phyloP scores from a whole-genome alignment of 2,113 vertebrate genomes.

The Colinus virginianus region DNA sequence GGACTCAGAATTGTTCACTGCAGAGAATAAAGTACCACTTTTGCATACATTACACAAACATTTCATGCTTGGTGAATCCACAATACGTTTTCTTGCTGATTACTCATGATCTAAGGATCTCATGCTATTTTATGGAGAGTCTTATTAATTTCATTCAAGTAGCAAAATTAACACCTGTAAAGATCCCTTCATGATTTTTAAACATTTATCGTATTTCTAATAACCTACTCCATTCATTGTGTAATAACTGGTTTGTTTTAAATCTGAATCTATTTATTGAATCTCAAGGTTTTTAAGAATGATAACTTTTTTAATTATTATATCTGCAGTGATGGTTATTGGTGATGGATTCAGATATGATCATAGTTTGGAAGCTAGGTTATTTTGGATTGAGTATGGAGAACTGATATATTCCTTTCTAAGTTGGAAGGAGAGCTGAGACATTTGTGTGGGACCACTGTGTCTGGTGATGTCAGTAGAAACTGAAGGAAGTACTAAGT shows the following conservation, averaged over 20 bases:
- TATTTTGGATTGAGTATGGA: not conserved
- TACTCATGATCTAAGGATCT: constrained; percentile 81
- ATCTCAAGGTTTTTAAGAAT: not conserved
- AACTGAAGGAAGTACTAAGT: not conserved
- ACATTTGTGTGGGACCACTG: accelerated
- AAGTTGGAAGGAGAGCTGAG: not conserved
- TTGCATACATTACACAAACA: constrained; percentile 87
- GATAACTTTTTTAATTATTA: not conserved
- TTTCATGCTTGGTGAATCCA: constrained; percentile 81
- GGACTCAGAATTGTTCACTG: constrained; percentile 81
- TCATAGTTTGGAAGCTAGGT: not conserved
- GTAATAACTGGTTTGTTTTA: constrained; percentile 53
- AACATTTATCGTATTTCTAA: constrained; percentile 76
- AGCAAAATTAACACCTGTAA: constrained; percentile 87
- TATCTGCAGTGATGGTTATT: not conserved
- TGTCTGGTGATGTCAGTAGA: not conserved
- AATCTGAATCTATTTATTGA: constrained; percentile 21
- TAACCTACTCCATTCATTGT: constrained; percentile 60
- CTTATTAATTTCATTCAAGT: constrained; percentile 87
- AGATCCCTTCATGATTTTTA: constrained; percentile 78
- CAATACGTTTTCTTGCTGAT: constrained; percentile 87
- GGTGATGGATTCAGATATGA: not conserved
- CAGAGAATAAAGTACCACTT: constrained; percentile 86
- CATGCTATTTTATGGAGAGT: constrained; percentile 84
- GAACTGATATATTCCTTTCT: not conserved